phyloP scores from a whole-genome alignment of 1,140 invertebrate species.

The Drosophila pandora region DNA sequence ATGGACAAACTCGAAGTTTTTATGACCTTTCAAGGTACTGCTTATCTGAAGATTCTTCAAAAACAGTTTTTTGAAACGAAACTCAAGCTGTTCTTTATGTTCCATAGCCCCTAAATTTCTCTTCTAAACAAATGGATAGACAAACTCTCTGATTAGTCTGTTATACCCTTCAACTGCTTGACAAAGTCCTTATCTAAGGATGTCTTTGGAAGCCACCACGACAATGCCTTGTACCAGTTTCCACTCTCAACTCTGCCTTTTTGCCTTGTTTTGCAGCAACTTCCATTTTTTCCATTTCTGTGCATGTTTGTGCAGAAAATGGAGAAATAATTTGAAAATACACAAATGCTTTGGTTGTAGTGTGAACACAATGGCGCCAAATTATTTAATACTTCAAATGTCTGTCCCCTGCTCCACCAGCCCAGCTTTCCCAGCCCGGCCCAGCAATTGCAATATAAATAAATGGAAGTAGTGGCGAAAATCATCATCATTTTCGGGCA shows the following conservation, averaged over 20 bases:
- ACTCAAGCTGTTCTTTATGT: background rate
- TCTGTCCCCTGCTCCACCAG: slow-evolving; percentile 36
- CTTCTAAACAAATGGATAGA: background rate
- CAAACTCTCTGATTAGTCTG: background rate
- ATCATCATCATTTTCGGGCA: slow-evolving; percentile 28
- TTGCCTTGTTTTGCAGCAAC: slow-evolving; percentile 16
- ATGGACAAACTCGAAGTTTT: slow-evolving; percentile 30
- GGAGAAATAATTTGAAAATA: slow-evolving; percentile 76
- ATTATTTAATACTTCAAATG: slow-evolving; percentile 82
- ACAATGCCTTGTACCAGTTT: slow-evolving; percentile 70
- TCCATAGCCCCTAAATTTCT: background rate
- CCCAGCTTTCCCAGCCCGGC: slow-evolving; percentile 32
- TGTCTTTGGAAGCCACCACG: slow-evolving; percentile 33
- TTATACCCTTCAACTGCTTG: slow-evolving; percentile 1
- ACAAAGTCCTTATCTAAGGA: slow-evolving; percentile 25
- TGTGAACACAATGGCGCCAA: slow-evolving; percentile 80
- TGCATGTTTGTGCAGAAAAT: slow-evolving; percentile 64
- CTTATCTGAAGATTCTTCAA: background rate
- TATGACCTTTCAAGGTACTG: slow-evolving; percentile 29
- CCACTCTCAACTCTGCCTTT: slow-evolving; percentile 36
- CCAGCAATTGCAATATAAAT: slow-evolving; percentile 40
- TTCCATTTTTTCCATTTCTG: slow-evolving; percentile 36
- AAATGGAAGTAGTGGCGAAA: slow-evolving; percentile 6
- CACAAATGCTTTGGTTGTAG: slow-evolving; percentile 45
- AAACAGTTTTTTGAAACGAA: background rate